Evolutionary conservation across 2,797 vertebrate species (phyloP), one percentile per base, ranked within the genome.

Genomic region (Lithobates pipiens): DNA sequence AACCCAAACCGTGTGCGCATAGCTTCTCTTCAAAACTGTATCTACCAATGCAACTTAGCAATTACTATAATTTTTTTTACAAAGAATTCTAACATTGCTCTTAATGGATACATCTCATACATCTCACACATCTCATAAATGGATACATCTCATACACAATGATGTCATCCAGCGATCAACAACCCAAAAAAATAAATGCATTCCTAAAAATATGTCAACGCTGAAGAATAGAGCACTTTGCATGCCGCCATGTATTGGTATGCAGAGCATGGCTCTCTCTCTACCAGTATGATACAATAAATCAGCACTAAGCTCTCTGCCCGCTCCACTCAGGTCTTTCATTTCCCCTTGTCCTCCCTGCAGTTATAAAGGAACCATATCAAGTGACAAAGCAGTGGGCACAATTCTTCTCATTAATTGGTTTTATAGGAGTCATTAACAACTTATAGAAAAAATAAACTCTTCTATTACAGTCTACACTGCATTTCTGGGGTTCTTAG

Each of bases 291-390:
- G 44, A 69, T 80, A 61, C 46, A 80, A 72, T 80, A 80, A 71
- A 61, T 72, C 68, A 39, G 23, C n/a, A 54, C 46, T 72, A 80
- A 25, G 68, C 79, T 80, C 78, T 80, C 6, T 39, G n/a, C 32
- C 46, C 11, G 10, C 23, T 32, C 27, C 21, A 3, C 67, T 71
- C 27, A 54, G 32, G 18, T 80, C 65, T 80, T 71, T 57, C 5
- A 71, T 80, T 71, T 36, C 68, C 67, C 46, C 23, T 73, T 42
- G 9, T 61, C 27, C 50, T 72, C 23, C 23, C 15, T 57, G 23
- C 68, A 81, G 13, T 36, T 72, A 39, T 71, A 29, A 63, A 73
- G 25, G 34, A 79, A 25, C 16, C n/a, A 18, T 46, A 18, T 61
- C 54, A 61, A 61, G 54, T 61, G 21, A 61, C 21, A 61, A 61